These are phyloP conservation scores for Cephus nigrinus DNA, from an alignment of 2,888 invertebrate species.

Conservation along the genomic window DNA sequence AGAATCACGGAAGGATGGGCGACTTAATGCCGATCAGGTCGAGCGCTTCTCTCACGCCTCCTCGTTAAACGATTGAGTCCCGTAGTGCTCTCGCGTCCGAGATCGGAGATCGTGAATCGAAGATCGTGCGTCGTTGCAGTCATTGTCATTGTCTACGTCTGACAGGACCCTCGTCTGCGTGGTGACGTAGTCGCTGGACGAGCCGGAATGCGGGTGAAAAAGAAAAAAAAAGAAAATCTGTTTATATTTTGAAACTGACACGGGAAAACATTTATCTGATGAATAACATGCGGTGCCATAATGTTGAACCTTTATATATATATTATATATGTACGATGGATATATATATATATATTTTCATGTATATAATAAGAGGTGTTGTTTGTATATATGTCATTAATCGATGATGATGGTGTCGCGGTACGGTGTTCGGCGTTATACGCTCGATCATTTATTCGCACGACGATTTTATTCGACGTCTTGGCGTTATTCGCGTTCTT, in stretches of 20 bases:
- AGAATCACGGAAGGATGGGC: conserved; percentile 92
- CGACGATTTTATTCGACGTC: background rate
- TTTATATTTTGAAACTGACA: conserved; percentile 48
- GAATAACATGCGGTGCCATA: conserved; percentile 62
- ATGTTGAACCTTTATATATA: conserved; percentile 62
- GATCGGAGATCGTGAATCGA: background rate
- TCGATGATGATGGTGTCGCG: conserved; percentile 45
- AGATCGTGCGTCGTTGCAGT: background rate
- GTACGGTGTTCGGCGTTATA: conserved; percentile 26
- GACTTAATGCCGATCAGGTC: conserved; percentile 74
- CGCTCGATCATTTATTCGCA: background rate
- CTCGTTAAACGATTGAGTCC: conserved; percentile 43
- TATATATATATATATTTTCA: conserved; percentile 53
- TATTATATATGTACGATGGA: conserved; percentile 42
- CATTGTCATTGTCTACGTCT: background rate
- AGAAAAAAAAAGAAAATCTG: conserved; percentile 12
- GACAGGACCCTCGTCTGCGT: background rate
- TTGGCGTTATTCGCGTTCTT: background rate
- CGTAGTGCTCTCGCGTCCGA: conserved; percentile 48
- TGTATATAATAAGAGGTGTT: conserved; percentile 65
- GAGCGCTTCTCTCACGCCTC: conserved; percentile 41
- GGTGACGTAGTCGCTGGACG: conserved; percentile 2
- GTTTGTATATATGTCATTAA: conserved; percentile 65
- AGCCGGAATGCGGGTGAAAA: conserved; percentile 5
- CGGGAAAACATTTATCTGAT: conserved; percentile 27